These are phyloP conservation scores for Platynereis dumerilii DNA, from an alignment of 2,888 invertebrate species.

Conservation along the genomic window DNA sequence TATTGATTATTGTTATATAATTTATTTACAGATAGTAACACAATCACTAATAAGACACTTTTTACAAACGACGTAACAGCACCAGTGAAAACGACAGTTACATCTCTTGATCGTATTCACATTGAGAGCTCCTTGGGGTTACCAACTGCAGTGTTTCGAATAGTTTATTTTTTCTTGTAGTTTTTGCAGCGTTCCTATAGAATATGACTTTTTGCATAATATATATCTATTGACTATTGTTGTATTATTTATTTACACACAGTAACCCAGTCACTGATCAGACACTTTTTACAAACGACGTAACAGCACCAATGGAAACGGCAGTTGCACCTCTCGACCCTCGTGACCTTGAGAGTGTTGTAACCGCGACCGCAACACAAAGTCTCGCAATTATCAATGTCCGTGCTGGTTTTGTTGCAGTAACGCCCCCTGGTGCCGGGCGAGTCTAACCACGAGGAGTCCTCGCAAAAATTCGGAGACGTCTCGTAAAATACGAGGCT, in stretches of 20 bases:
- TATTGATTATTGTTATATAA: too few relatives aligned
- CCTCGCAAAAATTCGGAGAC: slow-evolving; percentile 90
- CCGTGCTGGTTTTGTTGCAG: slow-evolving; percentile 55
- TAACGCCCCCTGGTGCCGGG: slow-evolving; percentile 56
- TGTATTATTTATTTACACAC: slow-evolving; percentile 89
- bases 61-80: slow-evolving; percentile 61
- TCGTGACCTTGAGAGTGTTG: slow-evolving; percentile 36
- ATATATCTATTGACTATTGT: too few relatives aligned
- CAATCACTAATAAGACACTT: slow-evolving; percentile 72
- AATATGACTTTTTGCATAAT: too few relatives aligned
- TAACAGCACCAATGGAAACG: slow-evolving; percentile 63
- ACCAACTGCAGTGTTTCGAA: too few relatives aligned
- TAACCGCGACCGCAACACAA: slow-evolving; percentile 37
- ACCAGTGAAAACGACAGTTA: slow-evolving; percentile 62
- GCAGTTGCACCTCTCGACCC: slow-evolving; percentile 58
- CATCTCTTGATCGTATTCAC: slow-evolving; percentile 52
- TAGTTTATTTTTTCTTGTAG: too few relatives aligned
- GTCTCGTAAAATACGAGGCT: slow-evolving; percentile 92
- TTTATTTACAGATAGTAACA: slow-evolving; percentile 85
- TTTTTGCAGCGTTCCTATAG: too few relatives aligned
- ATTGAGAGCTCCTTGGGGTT: too few relatives aligned
- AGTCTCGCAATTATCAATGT: slow-evolving; percentile 44
- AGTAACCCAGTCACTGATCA: slow-evolving; percentile 77
- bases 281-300: slow-evolving; percentile 61
- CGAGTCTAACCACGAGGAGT: slow-evolving; percentile 54